phyloP scores from a whole-genome alignment of 92 coral and sea anemone species.

The Zoanthus solanderi region DNA sequence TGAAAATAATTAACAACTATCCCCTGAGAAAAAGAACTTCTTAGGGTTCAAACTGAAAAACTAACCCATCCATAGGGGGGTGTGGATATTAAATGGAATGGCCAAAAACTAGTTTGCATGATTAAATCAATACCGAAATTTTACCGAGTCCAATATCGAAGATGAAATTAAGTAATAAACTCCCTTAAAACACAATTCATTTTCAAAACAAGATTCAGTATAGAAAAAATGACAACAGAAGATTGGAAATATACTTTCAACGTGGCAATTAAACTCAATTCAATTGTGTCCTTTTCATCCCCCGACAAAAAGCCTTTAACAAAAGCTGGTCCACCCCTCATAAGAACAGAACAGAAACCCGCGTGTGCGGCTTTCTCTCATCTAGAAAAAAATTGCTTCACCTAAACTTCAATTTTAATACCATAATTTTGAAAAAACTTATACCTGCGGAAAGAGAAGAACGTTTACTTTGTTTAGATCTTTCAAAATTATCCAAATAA shows the following conservation, averaged over 20 bases:
- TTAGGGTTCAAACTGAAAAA: too few species aligned
- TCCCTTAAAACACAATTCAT: not conserved
- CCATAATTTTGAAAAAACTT: not conserved
- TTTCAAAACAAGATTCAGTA: not conserved
- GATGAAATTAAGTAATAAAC: too few species aligned
- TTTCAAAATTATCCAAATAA: not conserved
- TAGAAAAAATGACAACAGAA: not conserved
- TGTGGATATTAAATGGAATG: too few species aligned
- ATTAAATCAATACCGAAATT: too few species aligned
- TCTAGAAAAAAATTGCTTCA: not conserved
- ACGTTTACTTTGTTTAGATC: not conserved
- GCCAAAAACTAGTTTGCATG: too few species aligned
- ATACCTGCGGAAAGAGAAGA: not conserved
- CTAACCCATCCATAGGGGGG: too few species aligned
- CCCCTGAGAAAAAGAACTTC: too few species aligned
- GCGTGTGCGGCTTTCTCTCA: not conserved
- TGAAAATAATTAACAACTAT: not conserved
- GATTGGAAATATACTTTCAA: not conserved
- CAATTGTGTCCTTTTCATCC: not conserved
- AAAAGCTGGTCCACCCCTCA: not conserved
- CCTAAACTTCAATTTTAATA: not conserved
- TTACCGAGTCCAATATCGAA: not conserved
- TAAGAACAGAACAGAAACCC: not conserved
- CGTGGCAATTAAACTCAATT: not conserved
- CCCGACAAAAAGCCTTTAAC: not conserved